These are phyloP conservation scores for Macquaria australasica DNA, from an alignment of 2,113 vertebrate species.

Conservation along the genomic window DNA sequence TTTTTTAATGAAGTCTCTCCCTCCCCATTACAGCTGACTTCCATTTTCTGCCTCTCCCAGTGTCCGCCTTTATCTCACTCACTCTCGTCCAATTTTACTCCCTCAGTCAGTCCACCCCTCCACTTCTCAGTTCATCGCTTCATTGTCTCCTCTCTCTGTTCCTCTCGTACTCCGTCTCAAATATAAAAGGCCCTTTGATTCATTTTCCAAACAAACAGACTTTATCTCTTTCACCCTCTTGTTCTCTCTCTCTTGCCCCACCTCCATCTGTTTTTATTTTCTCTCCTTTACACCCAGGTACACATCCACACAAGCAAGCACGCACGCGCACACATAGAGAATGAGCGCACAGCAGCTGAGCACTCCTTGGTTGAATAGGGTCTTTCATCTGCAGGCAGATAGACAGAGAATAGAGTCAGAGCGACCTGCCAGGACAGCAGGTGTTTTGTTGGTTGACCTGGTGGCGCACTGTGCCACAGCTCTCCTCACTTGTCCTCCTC, in stretches of 20 bases:
- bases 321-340: constrained; percentile 19
- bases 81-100: constrained; percentile 39
- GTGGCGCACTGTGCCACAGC: constrained; percentile 50
- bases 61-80: constrained; percentile 68
- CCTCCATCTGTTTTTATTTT: constrained; percentile 55
- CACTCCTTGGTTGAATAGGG: constrained; percentile 75
- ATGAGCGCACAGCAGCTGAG: constrained; percentile 75
- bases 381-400: constrained; percentile 80
- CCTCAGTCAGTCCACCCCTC: constrained; percentile 27
- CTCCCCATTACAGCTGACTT: constrained; percentile 71
- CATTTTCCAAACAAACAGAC: constrained; percentile 63
- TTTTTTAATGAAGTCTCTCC: constrained; percentile 79
- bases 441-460: constrained; percentile 80
- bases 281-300: constrained; percentile 44
- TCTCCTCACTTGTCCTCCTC: constrained; percentile 46
- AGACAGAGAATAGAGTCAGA: constrained; percentile 70
- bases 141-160: constrained; percentile 44
- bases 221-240: constrained; percentile 55
- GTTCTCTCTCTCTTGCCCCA: constrained; percentile 36
- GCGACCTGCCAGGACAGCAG: constrained; percentile 79
- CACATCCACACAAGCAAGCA: constrained; percentile 16
- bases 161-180: constrained; percentile 37
- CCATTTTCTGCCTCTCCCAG: constrained; percentile 69
- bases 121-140: constrained; percentile 50
- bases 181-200: constrained; percentile 73